Base-by-base conservation (phyloP, 2,888 invertebrate species). In the Acrocyrtus sp. region DNA sequence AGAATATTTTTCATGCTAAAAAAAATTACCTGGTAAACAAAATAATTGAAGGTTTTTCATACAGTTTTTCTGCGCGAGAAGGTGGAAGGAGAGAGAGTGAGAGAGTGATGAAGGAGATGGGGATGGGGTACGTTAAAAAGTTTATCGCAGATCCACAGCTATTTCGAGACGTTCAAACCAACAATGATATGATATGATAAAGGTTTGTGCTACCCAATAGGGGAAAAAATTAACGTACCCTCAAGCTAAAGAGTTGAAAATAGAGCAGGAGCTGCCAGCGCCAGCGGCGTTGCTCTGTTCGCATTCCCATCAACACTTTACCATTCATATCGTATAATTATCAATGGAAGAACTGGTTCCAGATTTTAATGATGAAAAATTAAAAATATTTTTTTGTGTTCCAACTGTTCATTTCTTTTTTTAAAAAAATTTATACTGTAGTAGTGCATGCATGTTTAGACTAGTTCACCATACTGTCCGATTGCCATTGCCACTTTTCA, bases 311-410 rank as follows among this genome's bases (percentile, higher is more conserved):
- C 29, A 29, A 15, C 5, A 27, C 29, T 10, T 5, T 17, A 12
- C 3, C n/a, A 27, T n/a, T 29, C 26, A 29, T 53, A 29, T 26
- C 24, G 4, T 51, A 27, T 29, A 53, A 53, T 53, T 53, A 53
- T 53, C 53, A 53, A 53, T 53, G 29, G 53, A 29, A 34, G n/a
- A 53, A 53, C 53, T 17, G 53, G 53, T 29, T 53, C 29, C 29
- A 53, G 29, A 34, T 34, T 34, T 34, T 12, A n/a, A 34, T 34
- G 34, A 34, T 34, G 5, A 34, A 5, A 34, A 34, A n/a, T n/a
- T 34, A 12, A 34, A 34, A 34, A 34, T 34, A 34, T 34, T 34
- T 34, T 34, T 12, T 34, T 34, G 34, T 34, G 34, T 8, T 12
- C 12, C 34, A 34, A 34, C 12, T 34, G 5, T 34, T 34, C 34